phyloP scores from a whole-genome alignment of 2,888 invertebrate species.

The Orthosia cruda region DNA sequence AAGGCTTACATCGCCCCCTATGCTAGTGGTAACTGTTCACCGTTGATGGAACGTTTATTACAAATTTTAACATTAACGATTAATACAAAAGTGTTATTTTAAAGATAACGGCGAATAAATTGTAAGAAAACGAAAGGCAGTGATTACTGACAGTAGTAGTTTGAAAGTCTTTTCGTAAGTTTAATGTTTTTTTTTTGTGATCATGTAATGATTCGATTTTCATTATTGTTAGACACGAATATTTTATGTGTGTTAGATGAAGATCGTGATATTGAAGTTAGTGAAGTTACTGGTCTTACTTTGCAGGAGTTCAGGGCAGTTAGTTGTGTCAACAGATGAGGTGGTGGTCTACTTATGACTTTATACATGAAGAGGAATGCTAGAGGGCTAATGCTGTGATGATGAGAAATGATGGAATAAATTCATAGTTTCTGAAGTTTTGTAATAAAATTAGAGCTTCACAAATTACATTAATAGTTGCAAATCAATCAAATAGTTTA shows the following conservation, averaged over 20 bases:
- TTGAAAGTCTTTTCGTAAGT: slow-evolving; percentile 74
- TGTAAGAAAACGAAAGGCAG: slow-evolving; percentile 83
- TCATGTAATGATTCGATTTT: slow-evolving; percentile 53
- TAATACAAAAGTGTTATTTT: slow-evolving; percentile 84
- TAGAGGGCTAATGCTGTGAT: slow-evolving; percentile 57
- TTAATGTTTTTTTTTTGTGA: slow-evolving; percentile 52
- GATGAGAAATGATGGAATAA: slow-evolving; percentile 42
- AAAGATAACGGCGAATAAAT: slow-evolving; percentile 84
- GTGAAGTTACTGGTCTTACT: slow-evolving; percentile 42
- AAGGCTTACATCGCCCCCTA: slow-evolving; percentile 85
- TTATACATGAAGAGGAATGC: slow-evolving; percentile 58
- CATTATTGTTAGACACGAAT: slow-evolving; percentile 50
- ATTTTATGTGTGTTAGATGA: slow-evolving; percentile 47
- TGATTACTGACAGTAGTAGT: slow-evolving; percentile 84
- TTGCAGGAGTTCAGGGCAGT: slow-evolving; percentile 31
- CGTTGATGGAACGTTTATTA: slow-evolving; percentile 91
- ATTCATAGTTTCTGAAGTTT: slow-evolving; percentile 45
- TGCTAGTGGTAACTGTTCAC: slow-evolving; percentile 91
- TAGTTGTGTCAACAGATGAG: slow-evolving; percentile 45
- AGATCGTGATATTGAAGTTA: slow-evolving; percentile 45
- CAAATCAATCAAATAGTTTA: slow-evolving; percentile 64
- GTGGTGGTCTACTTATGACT: slow-evolving; percentile 31
- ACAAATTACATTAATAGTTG: slow-evolving; percentile 52
- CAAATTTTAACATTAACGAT: slow-evolving; percentile 87
- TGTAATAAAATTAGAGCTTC: slow-evolving; percentile 53